Base-by-base conservation (phyloP, 1,140 invertebrate species). In the Drosophila varians region DNA sequence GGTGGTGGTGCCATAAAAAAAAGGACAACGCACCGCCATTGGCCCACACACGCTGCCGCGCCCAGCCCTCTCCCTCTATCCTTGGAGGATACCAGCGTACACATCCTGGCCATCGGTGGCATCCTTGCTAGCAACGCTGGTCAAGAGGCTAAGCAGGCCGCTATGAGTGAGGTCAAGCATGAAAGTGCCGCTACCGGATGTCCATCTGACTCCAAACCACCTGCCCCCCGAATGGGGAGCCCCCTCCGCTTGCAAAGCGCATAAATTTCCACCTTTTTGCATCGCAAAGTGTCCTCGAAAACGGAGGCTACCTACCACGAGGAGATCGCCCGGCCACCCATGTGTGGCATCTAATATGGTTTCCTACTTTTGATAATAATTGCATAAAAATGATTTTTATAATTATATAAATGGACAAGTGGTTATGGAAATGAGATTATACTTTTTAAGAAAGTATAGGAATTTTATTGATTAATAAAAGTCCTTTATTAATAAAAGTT, bases 71-170 rank as follows among this genome's bases (percentile, higher is more conserved):
- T 31, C 54, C n/a, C 19, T 16, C 16, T 9, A 54, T 31, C 54
- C n/a, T 25, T 25, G 14, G 54, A 43, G 54, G 43, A 56, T 38
- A 38, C 36, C 18, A 52, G 40, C 36, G 31, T 34, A 42, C 38
- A 42, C 36, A 31, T 38, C 43, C 42, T 34, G 14, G n/a, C 36
- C 36, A 12, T 36, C 34, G 4, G 19, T n/a, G 21, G 34, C 19
- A 25, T 26, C 21, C n/a, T 19, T 26, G 52, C 55, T 60, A 34
- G 26, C 16, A 21, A 19, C 16, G 48, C 53, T 74, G 79, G 65
- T 78, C 82, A 87, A 87, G 82, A 62, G 80, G 77, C 80, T 86
- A 86, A 86, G 80, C 80, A 80, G 57, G 65, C 43, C 34, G 73
- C 57, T 62, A 47, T 52, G 77, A 80, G 77, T 76, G 73, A 87